Evolutionary conservation across 53 echinoderm and acorn worm genomes (phyloP).

Genomic region (Echinarachnius parma): DNA sequence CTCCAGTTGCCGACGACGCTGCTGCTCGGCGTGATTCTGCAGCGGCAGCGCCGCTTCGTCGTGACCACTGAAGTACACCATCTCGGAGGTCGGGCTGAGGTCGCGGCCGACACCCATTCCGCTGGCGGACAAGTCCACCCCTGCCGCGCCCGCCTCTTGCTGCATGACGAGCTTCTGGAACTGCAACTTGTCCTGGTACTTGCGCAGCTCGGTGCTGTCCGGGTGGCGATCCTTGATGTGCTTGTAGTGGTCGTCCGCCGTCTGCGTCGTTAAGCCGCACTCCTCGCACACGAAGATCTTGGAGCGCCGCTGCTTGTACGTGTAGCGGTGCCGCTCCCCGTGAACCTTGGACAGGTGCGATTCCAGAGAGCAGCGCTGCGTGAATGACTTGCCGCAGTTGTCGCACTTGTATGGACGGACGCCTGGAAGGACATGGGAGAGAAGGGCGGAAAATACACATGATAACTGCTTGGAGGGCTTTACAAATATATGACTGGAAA

Average conservation of each 20-base stretch:
- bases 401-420: conserved; percentile 92
- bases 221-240: conserved; percentile 90
- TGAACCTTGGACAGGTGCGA: conserved; percentile 90
- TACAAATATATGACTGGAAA: too few relatives aligned
- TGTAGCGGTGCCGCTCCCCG: conserved; percentile 61
- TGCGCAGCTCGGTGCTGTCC: conserved; percentile 86
- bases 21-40: conserved; percentile 24
- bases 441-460: too few relatives aligned
- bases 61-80: conserved; percentile 10
- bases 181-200: conserved; percentile 91
- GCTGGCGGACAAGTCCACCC: not conserved
- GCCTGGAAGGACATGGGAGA: conserved; percentile 36
- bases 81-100: conserved; percentile 28
- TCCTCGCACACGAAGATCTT: conserved; percentile 98
- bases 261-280: conserved; percentile 68
- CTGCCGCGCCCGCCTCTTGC: conserved; percentile 10
- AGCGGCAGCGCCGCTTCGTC: conserved; percentile 19
- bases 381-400: conserved; percentile 84
- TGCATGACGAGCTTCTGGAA: conserved; percentile 71
- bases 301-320: conserved; percentile 87
- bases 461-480: too few relatives aligned
- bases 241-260: conserved; percentile 71
- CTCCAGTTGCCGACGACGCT: not conserved
- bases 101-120: not conserved
- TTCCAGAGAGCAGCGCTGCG: conserved; percentile 93